Base-by-base conservation (phyloP, 2,888 invertebrate genomes). In the Parnassius glacialis region DNA sequence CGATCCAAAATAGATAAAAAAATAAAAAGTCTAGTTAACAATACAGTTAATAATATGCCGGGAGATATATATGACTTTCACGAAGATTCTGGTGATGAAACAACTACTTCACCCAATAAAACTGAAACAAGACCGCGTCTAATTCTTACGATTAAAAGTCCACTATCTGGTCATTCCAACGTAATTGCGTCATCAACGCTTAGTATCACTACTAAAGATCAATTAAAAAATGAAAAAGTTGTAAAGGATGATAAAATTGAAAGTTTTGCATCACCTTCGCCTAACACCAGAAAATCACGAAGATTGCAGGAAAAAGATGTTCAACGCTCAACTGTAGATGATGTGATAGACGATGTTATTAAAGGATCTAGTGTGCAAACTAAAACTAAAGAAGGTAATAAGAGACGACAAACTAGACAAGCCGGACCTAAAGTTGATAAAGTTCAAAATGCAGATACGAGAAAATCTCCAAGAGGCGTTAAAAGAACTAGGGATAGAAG, bases 41-140 rank as follows among this genome's bases (percentile, higher is more conserved):
- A 87, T 10, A 94, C 91, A 68, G 92, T 93, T 65, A 93, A 90
- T 70, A 93, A 94, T 70, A 84, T 93, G 56, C 92, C 94, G 0
- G 94, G 95, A 10, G 97, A 97, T 76, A 94, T 98, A 3, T 98
- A 97, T 78, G 97, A 97, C 80, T 98, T 98, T 79, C 95, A 96
- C 70, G 97, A 97, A 77, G 97, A 97, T 80, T 96, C 96, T 7
- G 95, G 95, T 50, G 97, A 97, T 75, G 96, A 96, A 76, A 92
- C 90, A 12, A 80, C 90, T 45, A 76, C 82, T 52, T 83, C 87
- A 16, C 76, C 84, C 12, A 86, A 81, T 68, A 92, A 89, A 74
- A 72, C 77, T 52, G 93, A 94, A 75, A 84, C 92, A 61, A 92
- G 96, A 25, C 96, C 96, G 0, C 92, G 97, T 50, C 85, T 96